A percentile compares a stretch with the other conserved stretches of the same genome.
phyloP scores from a whole-genome alignment of 1,140 invertebrate species.

The Hylyphantes graminicola region DNA sequence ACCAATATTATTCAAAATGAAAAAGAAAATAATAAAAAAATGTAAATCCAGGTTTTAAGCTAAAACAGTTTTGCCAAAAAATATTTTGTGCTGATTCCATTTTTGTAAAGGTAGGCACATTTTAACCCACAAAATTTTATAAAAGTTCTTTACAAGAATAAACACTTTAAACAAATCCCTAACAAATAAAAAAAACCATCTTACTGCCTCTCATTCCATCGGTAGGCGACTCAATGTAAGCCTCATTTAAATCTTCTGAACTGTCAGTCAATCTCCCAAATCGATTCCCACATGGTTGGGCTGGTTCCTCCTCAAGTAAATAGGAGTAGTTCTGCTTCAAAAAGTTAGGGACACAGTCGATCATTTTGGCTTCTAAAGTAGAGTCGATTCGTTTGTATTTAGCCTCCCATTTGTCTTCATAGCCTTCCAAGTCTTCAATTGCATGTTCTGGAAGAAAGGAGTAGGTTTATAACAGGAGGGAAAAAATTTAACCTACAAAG shows the following conservation, averaged over 20 bases:
- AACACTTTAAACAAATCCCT: neutral
- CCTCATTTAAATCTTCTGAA: conserved; percentile 13
- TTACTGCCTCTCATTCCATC: conserved; percentile 5
- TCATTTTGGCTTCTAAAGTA: conserved; percentile 10
- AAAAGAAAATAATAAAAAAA: no score
- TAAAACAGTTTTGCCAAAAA: no score
- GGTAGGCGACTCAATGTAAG: conserved; percentile 28
- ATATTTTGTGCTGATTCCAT: no score
- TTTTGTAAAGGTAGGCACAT: no score
- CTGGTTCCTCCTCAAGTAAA: conserved; percentile 22
- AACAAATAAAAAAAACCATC: no score
- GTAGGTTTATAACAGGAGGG: no score
- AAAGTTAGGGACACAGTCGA: conserved; percentile 39
- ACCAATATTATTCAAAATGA: no score
- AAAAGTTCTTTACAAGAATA: neutral
- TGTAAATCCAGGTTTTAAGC: no score
- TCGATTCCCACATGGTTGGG: conserved; percentile 1
- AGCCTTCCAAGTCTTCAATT: conserved; percentile 49
- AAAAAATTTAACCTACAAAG: no score
- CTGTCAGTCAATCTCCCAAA: conserved; percentile 20
- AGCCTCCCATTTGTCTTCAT: conserved; percentile 34
- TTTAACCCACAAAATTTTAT: no score
- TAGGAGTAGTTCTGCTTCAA: conserved; percentile 38
- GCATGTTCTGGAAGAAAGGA: conserved; percentile 29
- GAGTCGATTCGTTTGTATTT: conserved; percentile 33